phyloP scores from a whole-genome alignment of 2,113 vertebrate genomes.

The Proteles cristata region DNA sequence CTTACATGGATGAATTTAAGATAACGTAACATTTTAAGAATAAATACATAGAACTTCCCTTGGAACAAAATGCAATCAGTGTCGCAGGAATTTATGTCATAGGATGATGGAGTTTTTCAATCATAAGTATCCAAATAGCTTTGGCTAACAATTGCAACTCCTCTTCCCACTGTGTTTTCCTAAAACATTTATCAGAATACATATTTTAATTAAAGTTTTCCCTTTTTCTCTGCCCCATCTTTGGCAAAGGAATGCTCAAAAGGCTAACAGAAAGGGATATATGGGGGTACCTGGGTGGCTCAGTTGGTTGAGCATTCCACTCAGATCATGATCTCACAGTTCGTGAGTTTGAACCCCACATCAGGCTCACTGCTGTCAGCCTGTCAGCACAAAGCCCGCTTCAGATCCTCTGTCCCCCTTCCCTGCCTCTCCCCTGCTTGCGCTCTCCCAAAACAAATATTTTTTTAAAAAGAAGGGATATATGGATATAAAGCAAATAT shows the following conservation, averaged over 20 bases:
- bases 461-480: neutral
- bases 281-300: neutral
- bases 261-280: neutral
- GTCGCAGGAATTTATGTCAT: neutral
- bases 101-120: neutral
- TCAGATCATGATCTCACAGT: too few relatives aligned
- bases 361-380: too few relatives aligned
- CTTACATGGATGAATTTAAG: neutral
- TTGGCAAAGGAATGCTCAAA: neutral
- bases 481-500: neutral
- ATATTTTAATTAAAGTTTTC: neutral
- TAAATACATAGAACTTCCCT: neutral
- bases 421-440: too few relatives aligned
- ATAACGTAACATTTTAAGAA: neutral
- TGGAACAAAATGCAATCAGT: neutral
- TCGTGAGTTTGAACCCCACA: too few relatives aligned
- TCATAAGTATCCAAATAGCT: neutral
- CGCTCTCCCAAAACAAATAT: too few relatives aligned
- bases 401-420: too few relatives aligned
- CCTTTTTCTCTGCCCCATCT: neutral
- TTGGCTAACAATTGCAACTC: constrained; percentile 2
- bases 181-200: neutral
- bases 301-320: too few relatives aligned
- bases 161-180: neutral
- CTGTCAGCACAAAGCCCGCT: too few relatives aligned